Evolutionary conservation across 1,140 invertebrate species (phyloP), one percentile per base, ranked within the genome.

Genomic region (Plodia interpunctella): DNA sequence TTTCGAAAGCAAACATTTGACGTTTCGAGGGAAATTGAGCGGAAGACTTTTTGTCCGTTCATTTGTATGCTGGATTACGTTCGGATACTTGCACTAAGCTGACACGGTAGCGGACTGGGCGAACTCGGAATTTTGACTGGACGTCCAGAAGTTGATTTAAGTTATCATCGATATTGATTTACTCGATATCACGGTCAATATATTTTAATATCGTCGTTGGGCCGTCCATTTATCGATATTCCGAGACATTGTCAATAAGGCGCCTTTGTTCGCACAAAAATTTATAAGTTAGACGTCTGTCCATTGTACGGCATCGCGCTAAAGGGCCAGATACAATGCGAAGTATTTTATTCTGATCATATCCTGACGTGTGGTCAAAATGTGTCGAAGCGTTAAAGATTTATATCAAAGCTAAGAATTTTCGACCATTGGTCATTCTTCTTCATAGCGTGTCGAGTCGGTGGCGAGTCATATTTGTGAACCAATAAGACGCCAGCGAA

Each of bases 231-330:
- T 77, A 72, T 80, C 64, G 74, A 77, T 71, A 76, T 84, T 79
- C 76, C 66, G 64, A 72, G 73, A 82, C 78, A 76, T 79, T 86
- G 83, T 87, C 86, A 81, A 79, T 82, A 80, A 76, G 72, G 83
- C 78, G 80, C 83, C 83, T 88, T 88, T 88, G 86, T 88, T 87
- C 83, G 73, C 74, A 76, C 81, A 78, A 80, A 87, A 85, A 87
- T 87, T 80, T 84, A 83, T 85, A 87, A 84, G 82, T 88, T 86
- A 87, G 82, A 84, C 74, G 81, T 76, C 64, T 68, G 72, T 78
- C 80, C 80, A 87, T 86, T 87, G 83, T 83, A 72, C 35, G 63
- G 60, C 1, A 57, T 57, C 57, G 69, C 63, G 68, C 71, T 68
- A 75, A 78, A 66, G 72, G 67, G 55, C 62, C 72, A 17, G 64